Conservation (phyloP, 2,797 vertebrate genomes). For the Gallinago nigripennis region DNA sequence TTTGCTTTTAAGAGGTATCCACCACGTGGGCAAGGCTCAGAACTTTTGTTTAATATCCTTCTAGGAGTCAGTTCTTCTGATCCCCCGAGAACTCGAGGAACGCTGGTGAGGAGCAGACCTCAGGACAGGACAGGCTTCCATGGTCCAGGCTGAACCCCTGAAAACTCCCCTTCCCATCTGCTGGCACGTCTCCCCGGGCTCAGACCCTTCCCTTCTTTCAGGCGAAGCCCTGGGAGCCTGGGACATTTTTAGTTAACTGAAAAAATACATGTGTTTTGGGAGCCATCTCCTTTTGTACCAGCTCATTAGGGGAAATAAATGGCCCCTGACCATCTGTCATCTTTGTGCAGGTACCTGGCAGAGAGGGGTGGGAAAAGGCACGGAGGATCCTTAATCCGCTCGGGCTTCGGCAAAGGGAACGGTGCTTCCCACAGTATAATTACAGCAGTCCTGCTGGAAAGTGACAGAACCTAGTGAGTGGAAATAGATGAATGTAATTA, state of each 20-base stretch:
- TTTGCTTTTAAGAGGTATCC: not conserved
- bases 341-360: slow-evolving; percentile 57
- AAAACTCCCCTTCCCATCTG: not conserved
- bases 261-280: slow-evolving; percentile 47
- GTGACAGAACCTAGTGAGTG: slow-evolving; percentile 66
- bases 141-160: not conserved
- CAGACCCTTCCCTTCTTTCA: not conserved
- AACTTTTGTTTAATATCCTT: not conserved
- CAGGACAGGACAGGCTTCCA: not conserved
- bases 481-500: slow-evolving; percentile 73
- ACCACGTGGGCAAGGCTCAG: not conserved
- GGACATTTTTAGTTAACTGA: slow-evolving; percentile 54
- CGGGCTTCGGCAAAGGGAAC: slow-evolving; percentile 44
- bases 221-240: slow-evolving; percentile 8
- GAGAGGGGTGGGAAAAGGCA: slow-evolving; percentile 35
- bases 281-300: slow-evolving; percentile 53
- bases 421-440: slow-evolving; percentile 71
- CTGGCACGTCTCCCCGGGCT: not conserved
- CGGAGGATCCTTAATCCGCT: slow-evolving; percentile 47
- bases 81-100: not conserved
- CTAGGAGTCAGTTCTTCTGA: not conserved
- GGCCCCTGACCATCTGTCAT: slow-evolving; percentile 70
- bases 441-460: slow-evolving; percentile 35
- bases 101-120: not conserved
- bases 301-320: slow-evolving; percentile 48